Evolutionary conservation across 1,140 invertebrate genomes (phyloP), one percentile per base, ranked within the genome.

Genomic region (Brachionus calyciflorus): DNA sequence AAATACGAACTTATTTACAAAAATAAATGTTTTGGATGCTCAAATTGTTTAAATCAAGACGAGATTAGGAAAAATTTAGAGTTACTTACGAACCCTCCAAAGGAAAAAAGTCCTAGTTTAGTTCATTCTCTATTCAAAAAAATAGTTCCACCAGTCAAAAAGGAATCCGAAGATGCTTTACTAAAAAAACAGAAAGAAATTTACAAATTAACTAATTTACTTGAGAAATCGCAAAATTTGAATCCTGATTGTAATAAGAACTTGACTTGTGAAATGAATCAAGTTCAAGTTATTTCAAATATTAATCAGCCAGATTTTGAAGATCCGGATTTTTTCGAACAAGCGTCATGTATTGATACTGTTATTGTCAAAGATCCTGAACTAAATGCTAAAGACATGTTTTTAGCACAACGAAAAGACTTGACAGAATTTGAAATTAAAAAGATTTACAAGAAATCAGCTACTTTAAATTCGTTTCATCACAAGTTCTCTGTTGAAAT

Each of bases 361-460:
- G 69, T 51, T n/a, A 73, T 55, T 37, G 69, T 73, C 7, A 73
- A 73, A 73, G 69, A 73, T 37, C 69, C 69, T 2, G 46, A 73
- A 51, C 10, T 51, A 19, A 73, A 73, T 26, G 30, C 51, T 5
- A 73, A 73, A 10, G 69, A 73, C 28, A 73, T 73, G 51, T 73
- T 73, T 51, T 73, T 73, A 33, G 51, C 69, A 65, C 60, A 65
- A n/a, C 33, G 60, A 0, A 65, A 65, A 44, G 6, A 17, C 3
- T 24, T 65, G 2, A 65, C 37, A 3, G 60, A 65, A 26, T 65
- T 65, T 65, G 60, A 65, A 24, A 41, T 65, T 0, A 41, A 65
- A 44, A 65, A 65, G 28, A 65, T 65, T 21, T 65, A 65, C 12
- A 65, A 65, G n/a, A 65, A 65, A 46, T 44, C 17, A 24, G 19